Evolutionary conservation across 2,888 invertebrate genomes (phyloP).

Genomic region (Cataglyphis cursor): DNA sequence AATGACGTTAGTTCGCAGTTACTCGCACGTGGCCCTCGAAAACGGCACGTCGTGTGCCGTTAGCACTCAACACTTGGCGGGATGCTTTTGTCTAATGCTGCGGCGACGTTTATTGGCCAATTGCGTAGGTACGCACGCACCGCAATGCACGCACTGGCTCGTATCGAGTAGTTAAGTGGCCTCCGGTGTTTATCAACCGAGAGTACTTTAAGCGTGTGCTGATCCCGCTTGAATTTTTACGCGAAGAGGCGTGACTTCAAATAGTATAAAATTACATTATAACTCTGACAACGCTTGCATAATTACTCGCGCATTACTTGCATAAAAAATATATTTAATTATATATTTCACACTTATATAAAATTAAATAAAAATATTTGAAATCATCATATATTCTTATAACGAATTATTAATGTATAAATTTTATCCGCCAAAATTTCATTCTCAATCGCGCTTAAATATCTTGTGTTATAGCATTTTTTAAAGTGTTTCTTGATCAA

Average conservation of each 20-base stretch:
- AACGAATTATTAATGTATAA: not conserved
- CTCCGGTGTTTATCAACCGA: slow-evolving; percentile 34
- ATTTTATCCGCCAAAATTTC: not conserved
- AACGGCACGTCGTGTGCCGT: slow-evolving; percentile 24
- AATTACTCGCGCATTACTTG: not conserved
- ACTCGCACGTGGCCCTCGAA: slow-evolving; percentile 65
- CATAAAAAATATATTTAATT: not conserved
- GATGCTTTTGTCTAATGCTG: slow-evolving; percentile 71
- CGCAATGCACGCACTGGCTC: slow-evolving; percentile 56
- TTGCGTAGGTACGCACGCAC: slow-evolving; percentile 49
- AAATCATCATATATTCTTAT: not conserved
- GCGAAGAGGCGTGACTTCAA: not conserved
- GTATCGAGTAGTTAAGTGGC: slow-evolving; percentile 59
- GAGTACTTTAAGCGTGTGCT: not conserved
- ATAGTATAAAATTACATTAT: not conserved
- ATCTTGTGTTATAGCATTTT: not conserved
- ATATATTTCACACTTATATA: not conserved
- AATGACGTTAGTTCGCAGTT: slow-evolving; percentile 57
- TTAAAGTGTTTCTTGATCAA: no score
- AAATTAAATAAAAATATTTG: not conserved
- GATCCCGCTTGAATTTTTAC: slow-evolving; percentile 26
- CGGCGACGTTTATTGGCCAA: slow-evolving; percentile 69
- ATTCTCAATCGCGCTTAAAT: not conserved
- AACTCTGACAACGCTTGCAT: not conserved
- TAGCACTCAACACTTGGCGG: slow-evolving; percentile 64